Base-by-base conservation (phyloP, 2,888 invertebrate genomes). In the Macrophya annulata region DNA sequence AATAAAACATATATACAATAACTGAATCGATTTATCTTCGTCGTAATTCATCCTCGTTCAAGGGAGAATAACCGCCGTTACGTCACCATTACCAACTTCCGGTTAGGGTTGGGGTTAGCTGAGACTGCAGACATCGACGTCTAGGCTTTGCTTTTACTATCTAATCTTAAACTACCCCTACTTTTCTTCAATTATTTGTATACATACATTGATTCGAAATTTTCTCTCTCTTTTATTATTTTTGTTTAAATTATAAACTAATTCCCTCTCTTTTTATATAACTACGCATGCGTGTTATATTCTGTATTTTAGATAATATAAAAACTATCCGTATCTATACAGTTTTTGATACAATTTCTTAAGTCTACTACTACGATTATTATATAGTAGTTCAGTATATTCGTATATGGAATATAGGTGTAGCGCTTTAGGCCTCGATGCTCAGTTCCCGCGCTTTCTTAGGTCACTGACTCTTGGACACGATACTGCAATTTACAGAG, bases 401-500 rank as follows among this genome's bases (percentile, higher is more conserved):
- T 45, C 45, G 74, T 74, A 74, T 25, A 74, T 74, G 74, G 74
- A 77, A 77, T 31, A 31, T 31, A 37, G 31, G 31, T 37, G 51
- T 48, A 25, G 12, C 43, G 43, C 37, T 17, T 40, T 62, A 59
- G 71, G 65, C 55, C 83, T 85, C 85, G 87, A 87, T 86, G 87
- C 87, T 87, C 88, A 86, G 88, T 89, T 88, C 87, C 87, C 87
- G 88, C 88, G 86, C 88, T 89, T 88, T 87, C 88, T 87, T 88
- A 88, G 90, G 90, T 91, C 91, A 91, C 90, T 88, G 91, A 90
- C 90, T 90, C 87, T 87, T 87, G 87, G 86, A 87, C 88, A 87
- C 88, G 87, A 88, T 90, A 87, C 86, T 86, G 89, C 84, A 85
- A 88, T 81, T 81, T 81, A 81, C 62, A 62, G 62, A 86, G 86